Evolutionary conservation across 2,888 invertebrate genomes (phyloP).

Genomic region (Nebria brevicollis): DNA sequence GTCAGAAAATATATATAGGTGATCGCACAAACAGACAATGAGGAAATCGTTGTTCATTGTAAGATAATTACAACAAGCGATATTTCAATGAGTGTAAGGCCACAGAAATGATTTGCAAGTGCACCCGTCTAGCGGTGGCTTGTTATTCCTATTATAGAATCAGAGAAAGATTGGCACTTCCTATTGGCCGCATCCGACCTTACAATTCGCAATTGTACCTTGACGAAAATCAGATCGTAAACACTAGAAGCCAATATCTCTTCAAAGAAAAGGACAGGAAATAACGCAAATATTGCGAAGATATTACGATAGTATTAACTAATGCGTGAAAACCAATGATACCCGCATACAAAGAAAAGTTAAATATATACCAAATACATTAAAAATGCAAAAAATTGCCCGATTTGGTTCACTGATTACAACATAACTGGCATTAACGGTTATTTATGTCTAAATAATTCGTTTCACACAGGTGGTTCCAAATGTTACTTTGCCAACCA

Average conservation of each 20-base stretch:
- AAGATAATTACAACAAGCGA: background rate
- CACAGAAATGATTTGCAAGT: background rate
- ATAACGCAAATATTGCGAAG: too few relatives aligned
- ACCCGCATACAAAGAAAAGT: too few relatives aligned
- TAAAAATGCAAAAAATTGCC: too few relatives aligned
- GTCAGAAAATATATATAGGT: background rate
- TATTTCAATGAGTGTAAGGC: background rate
- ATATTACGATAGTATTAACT: too few relatives aligned
- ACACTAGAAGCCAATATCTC: background rate
- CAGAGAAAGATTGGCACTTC: conserved; percentile 23
- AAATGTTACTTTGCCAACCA: too few relatives aligned
- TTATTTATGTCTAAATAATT: too few relatives aligned
- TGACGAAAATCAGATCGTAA: conserved; percentile 14
- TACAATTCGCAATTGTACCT: conserved; percentile 16
- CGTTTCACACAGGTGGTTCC: too few relatives aligned
- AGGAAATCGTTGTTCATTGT: background rate
- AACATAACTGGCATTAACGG: too few relatives aligned
- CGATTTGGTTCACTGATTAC: too few relatives aligned
- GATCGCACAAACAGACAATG: background rate
- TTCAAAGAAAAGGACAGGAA: too few relatives aligned
- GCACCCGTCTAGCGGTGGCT: background rate
- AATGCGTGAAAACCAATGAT: too few relatives aligned
- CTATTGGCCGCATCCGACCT: conserved; percentile 31
- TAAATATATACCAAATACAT: too few relatives aligned
- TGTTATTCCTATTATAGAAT: conserved; percentile 15